Conservation (phyloP, 2,888 invertebrate species). For the Aethes cnicana region DNA sequence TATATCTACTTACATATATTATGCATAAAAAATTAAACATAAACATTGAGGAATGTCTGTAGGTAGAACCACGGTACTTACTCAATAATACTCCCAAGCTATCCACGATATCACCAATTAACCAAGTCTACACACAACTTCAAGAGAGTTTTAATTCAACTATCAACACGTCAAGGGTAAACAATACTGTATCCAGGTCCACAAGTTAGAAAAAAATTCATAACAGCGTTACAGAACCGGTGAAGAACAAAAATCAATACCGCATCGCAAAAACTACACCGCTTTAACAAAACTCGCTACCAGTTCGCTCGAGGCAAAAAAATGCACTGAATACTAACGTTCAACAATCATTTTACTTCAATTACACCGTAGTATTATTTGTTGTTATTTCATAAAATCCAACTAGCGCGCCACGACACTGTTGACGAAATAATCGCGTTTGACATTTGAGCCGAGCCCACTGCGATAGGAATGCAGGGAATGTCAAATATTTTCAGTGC, state of each 20-base stretch:
- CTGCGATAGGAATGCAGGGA: conserved; percentile 84
- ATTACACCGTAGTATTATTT: conserved; percentile 69
- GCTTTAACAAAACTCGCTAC: conserved; percentile 60
- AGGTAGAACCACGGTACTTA: conserved; percentile 14
- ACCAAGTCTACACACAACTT: conserved; percentile 15
- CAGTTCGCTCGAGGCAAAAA: conserved; percentile 57
- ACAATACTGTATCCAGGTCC: conserved; percentile 42
- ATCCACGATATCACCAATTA: conserved; percentile 15
- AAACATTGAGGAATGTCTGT: conserved; percentile 22
- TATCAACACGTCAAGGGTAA: conserved; percentile 34
- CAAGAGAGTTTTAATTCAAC: conserved; percentile 32
- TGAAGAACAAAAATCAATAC: conserved; percentile 78
- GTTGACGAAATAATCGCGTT: conserved; percentile 84
- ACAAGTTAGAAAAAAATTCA: conserved; percentile 55
- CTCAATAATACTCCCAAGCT: conserved; percentile 22
- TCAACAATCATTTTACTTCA: conserved; percentile 71
- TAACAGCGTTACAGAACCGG: conserved; percentile 70
- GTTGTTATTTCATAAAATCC: conserved; percentile 79
- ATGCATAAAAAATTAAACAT: background rate
- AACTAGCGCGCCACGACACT: conserved; percentile 80
- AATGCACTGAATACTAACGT: conserved; percentile 62
- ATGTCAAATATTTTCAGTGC: conserved; percentile 86
- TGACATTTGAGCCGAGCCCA: conserved; percentile 89
- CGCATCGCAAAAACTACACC: conserved; percentile 62
- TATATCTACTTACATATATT: background rate